Conservation (phyloP, 2,797 vertebrate genomes). For the Pseudochirops cupreus region DNA sequence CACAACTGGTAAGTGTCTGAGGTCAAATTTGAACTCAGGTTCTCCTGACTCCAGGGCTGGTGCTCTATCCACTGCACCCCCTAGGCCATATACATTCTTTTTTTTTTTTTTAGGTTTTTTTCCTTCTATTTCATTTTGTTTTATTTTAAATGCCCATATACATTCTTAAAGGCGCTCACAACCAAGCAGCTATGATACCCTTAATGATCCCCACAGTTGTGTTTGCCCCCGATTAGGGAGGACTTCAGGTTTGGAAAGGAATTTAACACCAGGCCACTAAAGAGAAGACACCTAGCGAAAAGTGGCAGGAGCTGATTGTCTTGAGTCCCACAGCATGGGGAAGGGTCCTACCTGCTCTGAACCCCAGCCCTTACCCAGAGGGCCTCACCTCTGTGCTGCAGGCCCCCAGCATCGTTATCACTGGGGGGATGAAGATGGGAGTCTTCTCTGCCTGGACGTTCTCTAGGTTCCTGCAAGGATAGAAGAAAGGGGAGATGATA, state of each 20-base stretch:
- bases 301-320: background rate
- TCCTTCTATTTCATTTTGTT: too few species aligned
- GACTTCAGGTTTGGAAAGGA: background rate
- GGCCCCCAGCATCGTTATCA: constrained; percentile 90
- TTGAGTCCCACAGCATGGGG: background rate
- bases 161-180: background rate
- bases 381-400: constrained; percentile 89
- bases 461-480: constrained; percentile 91
- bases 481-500: constrained; percentile 7
- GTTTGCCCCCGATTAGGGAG: background rate
- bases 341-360: background rate
- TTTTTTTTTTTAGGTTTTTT: too few species aligned
- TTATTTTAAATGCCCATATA: too few species aligned
- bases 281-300: background rate
- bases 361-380: background rate
- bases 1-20: too few species aligned
- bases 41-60: too few species aligned
- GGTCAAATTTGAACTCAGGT: too few species aligned
- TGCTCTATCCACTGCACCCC: too few species aligned
- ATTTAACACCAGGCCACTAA: background rate
- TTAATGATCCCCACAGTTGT: background rate
- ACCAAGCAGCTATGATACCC: background rate
- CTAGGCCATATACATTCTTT: background rate
- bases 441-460: constrained; percentile 92
- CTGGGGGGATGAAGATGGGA: constrained; percentile 90